phyloP scores from a whole-genome alignment of 2,797 vertebrate species.

The Hydrophis major region DNA sequence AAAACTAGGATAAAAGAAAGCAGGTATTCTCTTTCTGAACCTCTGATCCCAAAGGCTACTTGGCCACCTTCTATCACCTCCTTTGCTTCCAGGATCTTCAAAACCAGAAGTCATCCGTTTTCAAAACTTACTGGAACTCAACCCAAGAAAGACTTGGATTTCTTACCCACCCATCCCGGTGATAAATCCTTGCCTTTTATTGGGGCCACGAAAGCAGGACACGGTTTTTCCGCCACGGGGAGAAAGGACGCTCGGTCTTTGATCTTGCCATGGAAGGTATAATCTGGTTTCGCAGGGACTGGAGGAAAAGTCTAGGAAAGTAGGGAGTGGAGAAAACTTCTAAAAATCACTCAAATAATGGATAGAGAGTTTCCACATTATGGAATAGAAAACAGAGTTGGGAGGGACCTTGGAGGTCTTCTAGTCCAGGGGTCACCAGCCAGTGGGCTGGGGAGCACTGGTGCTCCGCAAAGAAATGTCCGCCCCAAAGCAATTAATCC shows the following conservation, averaged over 20 bases:
- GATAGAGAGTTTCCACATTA: neutral
- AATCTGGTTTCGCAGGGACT: conserved; percentile 76
- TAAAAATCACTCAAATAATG: accelerated
- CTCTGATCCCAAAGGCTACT: neutral
- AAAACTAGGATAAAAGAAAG: neutral
- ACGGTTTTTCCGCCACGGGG: conserved; percentile 81
- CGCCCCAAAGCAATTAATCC: too few species aligned
- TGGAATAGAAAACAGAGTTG: too few species aligned
- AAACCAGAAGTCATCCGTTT: neutral
- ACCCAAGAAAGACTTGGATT: neutral
- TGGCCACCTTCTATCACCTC: too few species aligned
- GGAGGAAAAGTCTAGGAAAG: conserved; percentile 87
- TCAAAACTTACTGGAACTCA: neutral
- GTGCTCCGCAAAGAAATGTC: too few species aligned
- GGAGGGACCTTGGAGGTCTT: too few species aligned
- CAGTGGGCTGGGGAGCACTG: too few species aligned
- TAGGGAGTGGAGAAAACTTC: neutral
- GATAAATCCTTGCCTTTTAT: conserved; percentile 77
- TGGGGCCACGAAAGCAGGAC: conserved; percentile 85
- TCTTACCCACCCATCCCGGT: too few species aligned
- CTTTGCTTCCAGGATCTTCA: neutral
- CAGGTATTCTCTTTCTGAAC: neutral
- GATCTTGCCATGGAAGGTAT: conserved; percentile 74
- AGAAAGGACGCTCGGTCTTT: conserved; percentile 71
- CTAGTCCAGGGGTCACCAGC: too few species aligned